Percentiles rank a stretch among this genome's conserved stretches.
phyloP scores from a whole-genome alignment of 2,113 vertebrate genomes.

The Poeciliopsis retropinna region DNA sequence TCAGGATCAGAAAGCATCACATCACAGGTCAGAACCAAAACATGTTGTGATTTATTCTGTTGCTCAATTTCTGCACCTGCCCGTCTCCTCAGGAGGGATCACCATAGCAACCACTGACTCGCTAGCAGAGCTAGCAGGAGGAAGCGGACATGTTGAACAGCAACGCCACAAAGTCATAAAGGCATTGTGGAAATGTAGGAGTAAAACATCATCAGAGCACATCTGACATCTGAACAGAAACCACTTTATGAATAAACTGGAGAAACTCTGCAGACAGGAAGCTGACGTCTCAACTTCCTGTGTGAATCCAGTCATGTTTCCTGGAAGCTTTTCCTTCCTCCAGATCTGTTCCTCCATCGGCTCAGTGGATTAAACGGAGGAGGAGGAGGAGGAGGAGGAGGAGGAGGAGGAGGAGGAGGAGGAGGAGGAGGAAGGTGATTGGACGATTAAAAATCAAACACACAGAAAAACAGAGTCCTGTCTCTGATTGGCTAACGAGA shows the following conservation, averaged over 20 bases:
- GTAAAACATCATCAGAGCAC: too few relatives aligned
- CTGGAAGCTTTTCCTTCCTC: neutral
- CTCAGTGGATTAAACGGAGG: neutral
- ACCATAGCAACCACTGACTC: too few relatives aligned
- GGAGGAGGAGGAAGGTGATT: constrained; percentile 5
- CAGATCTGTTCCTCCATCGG: neutral
- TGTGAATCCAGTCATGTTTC: constrained; percentile 21
- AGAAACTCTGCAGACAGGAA: neutral
- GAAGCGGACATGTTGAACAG: too few relatives aligned
- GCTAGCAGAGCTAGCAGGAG: too few relatives aligned
- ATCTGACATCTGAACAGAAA: too few relatives aligned
- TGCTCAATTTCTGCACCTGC: too few relatives aligned
- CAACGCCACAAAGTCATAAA: neutral
- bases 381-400: neutral
- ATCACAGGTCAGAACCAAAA: too few relatives aligned
- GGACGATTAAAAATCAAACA: constrained; percentile 7
- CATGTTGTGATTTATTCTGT: too few relatives aligned
- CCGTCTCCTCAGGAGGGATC: too few relatives aligned
- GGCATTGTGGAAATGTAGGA: constrained; percentile 36
- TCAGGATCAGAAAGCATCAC: too few relatives aligned
- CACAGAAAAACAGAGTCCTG: neutral
- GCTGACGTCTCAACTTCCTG: neutral
- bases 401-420: neutral
- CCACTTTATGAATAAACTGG: too few relatives aligned
- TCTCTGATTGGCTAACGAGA: constrained; percentile 15